Percentiles rank a stretch among this genome's conserved stretches.
phyloP scores from a whole-genome alignment of 2,797 vertebrate species.

The Bryconaethiops microstoma region DNA sequence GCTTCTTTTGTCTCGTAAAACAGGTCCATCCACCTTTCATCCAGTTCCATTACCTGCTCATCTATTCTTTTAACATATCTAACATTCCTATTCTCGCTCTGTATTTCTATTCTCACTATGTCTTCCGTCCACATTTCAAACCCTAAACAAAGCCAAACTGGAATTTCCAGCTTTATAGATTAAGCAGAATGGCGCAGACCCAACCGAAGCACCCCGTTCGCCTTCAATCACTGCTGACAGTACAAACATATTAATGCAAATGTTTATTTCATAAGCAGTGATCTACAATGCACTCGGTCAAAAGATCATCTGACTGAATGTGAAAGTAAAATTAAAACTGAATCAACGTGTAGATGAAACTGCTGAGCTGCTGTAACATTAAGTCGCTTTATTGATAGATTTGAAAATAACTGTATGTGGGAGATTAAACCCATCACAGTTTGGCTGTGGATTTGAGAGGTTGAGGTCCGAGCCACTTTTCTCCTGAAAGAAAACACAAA shows the following conservation, averaged over 20 bases:
- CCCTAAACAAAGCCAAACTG: constrained; percentile 56
- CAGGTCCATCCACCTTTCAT: constrained; percentile 64
- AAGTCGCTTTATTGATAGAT: not conserved
- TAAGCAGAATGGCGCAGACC: not conserved
- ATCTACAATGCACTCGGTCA: not conserved
- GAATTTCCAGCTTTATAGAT: constrained; percentile 57
- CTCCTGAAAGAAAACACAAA: constrained; percentile 77
- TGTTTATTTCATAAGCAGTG: not conserved
- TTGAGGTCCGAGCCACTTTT: constrained; percentile 90
- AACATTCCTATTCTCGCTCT: constrained; percentile 12
- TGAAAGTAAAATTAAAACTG: not conserved
- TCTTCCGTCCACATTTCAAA: not conserved
- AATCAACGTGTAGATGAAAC: not conserved
- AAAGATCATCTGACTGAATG: not conserved
- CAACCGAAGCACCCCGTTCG: not conserved
- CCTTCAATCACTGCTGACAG: not conserved
- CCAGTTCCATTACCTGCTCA: constrained; percentile 50
- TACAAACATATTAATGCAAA: constrained; percentile 2
- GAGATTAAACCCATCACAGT: constrained; percentile 59
- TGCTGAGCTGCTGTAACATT: not conserved
- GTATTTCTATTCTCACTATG: not conserved
- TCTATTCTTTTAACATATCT: constrained; percentile 61
- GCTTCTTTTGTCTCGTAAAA: constrained; percentile 64
- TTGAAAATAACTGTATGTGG: not conserved
- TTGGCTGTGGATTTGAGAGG: constrained; percentile 68